Conservation (phyloP, 92 coral and sea anemone species). For the Paramuricea clavata region DNA sequence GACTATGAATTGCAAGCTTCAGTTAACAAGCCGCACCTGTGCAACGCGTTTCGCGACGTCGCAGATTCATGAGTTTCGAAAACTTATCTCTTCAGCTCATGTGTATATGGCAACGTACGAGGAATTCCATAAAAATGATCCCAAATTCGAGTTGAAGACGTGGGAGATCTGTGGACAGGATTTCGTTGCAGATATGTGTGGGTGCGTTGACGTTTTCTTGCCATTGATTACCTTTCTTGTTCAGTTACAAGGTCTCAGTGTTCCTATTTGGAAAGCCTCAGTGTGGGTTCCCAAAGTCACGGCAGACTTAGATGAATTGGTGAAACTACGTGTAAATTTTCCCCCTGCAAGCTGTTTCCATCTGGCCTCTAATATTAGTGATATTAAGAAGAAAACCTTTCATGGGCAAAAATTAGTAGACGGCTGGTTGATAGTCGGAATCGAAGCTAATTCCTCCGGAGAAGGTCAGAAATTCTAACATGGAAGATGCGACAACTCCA, state of each 20-base stretch:
- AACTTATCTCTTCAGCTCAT: neutral
- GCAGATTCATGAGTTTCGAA: neutral
- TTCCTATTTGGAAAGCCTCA: constrained; percentile 26
- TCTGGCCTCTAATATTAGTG: neutral
- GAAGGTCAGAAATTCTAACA: neutral
- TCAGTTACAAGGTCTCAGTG: constrained; percentile 3
- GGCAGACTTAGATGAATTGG: constrained; percentile 17
- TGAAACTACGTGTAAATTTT: neutral
- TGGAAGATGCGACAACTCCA: neutral
- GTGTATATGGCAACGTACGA: neutral
- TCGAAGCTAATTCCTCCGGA: neutral
- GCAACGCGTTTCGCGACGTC: neutral
- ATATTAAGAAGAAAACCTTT: neutral
- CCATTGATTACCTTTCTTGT: constrained; percentile 14
- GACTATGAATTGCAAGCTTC: neutral
- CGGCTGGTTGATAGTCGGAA: neutral
- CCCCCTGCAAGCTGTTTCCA: constrained; percentile 18
- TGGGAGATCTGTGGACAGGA: constrained; percentile 32
- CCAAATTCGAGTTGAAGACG: constrained; percentile 14
- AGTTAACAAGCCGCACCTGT: constrained; percentile 5
- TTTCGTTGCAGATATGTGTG: constrained; percentile 24
- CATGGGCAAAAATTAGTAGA: neutral
- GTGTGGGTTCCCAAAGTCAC: constrained; percentile 25
- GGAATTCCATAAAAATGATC: neutral
- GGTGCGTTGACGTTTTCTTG: constrained; percentile 6